Evolutionary conservation across 2,797 vertebrate genomes (phyloP), one percentile per base, ranked within the genome.

Genomic region (Hirundo rustica): DNA sequence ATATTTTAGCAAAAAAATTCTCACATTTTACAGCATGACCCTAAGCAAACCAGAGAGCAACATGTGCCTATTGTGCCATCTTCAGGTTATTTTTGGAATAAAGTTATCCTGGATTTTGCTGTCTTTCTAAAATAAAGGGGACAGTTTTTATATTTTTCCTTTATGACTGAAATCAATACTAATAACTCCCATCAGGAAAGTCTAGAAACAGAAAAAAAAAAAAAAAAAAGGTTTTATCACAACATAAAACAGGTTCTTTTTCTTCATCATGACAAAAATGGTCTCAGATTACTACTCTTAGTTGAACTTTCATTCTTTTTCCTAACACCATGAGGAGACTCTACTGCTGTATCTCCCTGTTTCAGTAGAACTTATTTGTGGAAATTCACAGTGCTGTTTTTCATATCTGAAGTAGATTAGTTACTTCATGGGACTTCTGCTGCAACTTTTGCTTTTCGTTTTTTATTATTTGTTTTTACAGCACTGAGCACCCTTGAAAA

Each of bases 61-160:
- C 58, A n/a, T 89, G 96, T 96, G 92, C 82, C 92, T 97, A 94
- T n/a, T 98, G 78, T 97, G 98, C 98, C 98, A 98, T 97, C 98
- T 98, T 97, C 97, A 98, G 98, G 98, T 68, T 68, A 48, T 45
- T 92, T 95, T 70, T 62, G 88, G 94, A 92, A 97, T 92, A 94
- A 92, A 94, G 51, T 66, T 80, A 34, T 58, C 32, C 27, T 13
- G 20, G 40, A 53, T 65, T 94, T 78, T 83, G 21, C 36, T 75
- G 6, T 57, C 40, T 94, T 71, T 50, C 12, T 81, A 67, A 89
- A 79, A 18, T 23, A 40, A 60, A 92, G 16, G 21, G 10, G 6
- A 60, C 1, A 19, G 26, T 2, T 65, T 44, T 60, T 60, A 8
- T 23, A 22, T 42, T 48, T 64, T 50, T 53, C 13, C 11, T 40